Base-by-base conservation (phyloP, 2,113 vertebrate species). In the Brachyistius frenatus region DNA sequence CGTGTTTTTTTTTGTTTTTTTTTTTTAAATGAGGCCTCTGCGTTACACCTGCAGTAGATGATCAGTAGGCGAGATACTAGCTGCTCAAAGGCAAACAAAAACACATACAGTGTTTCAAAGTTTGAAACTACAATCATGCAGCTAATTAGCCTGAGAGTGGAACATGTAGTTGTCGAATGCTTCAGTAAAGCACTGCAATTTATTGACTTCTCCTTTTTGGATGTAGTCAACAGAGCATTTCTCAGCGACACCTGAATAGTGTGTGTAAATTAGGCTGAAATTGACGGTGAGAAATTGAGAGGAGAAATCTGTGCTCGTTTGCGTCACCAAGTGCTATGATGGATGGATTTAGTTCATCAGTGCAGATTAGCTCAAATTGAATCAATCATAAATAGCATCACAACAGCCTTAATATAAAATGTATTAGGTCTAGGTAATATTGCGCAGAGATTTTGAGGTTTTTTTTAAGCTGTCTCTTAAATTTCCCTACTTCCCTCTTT, bases 191-290 rank as follows among this genome's bases (percentile, higher is more conserved):
- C 0, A 5, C 46, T 6, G 44, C 62, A 57, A 58, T 52, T 70
- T 65, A 49, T 31, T 11, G 10, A 64, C 50, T 10, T 56, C 52
- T 52, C 32, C 47, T 60, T 14, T 60, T 57, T 57, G 66, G 46
- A 73, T 80, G 49, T 13, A 54, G 58, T 52, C 52, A 83, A 44
- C 67, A 36, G 44, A 81, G 56, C 44, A 10, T 77, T 84, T 88
- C 44, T 75, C 62, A 65, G 56, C 35, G 46, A 14, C 52, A 54
- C 36, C 35, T 67, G 23, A 52, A 46, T 63, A 23, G 23, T 23
- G 23, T 23, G 23, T 23, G 23, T 23, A 69, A 88, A 76, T 78
- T 0, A 57, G 49, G 54, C 2, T 32, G 36, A 58, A 71, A 47
- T 6, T 56, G 16, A 35, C 39, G 15, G 37, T 61, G 56, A 66